A percentile compares a stretch with the other conserved stretches of the same genome.
Conservation (phyloP, 1,140 invertebrate species). For the Globodera rostochiensis region DNA sequence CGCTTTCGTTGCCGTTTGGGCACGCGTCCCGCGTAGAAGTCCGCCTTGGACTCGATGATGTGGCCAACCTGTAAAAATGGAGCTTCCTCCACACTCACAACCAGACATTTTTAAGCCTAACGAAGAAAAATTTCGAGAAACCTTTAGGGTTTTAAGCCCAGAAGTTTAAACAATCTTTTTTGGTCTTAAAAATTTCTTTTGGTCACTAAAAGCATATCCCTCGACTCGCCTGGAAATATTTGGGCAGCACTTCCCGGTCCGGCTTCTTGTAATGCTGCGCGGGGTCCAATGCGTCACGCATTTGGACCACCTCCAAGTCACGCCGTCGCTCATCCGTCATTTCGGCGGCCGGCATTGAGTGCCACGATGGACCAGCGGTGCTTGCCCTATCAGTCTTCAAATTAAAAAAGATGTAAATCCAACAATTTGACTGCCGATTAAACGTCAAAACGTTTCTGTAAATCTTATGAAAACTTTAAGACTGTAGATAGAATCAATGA, state of each 20-base stretch:
- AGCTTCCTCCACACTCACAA: neutral
- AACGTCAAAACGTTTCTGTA: no score
- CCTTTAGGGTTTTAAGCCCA: no score
- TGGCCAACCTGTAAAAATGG: constrained; percentile 68
- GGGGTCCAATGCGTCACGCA: constrained; percentile 86
- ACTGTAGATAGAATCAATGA: no score
- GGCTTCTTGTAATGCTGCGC: constrained; percentile 92
- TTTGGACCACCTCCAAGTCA: constrained; percentile 83
- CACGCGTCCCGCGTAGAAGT: constrained; percentile 74
- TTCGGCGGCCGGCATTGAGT: constrained; percentile 81
- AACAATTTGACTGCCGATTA: constrained; percentile 6
- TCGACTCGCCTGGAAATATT: constrained; percentile 76
- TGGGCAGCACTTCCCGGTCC: constrained; percentile 81
- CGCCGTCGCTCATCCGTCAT: constrained; percentile 82
- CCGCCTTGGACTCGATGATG: constrained; percentile 69
- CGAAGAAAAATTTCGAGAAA: no score
- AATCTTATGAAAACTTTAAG: no score
- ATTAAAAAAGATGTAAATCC: neutral
- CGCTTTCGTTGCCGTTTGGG: constrained; percentile 83
- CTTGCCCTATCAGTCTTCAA: constrained; percentile 71
- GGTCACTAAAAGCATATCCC: constrained; percentile 28
- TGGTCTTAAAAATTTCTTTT: constrained; percentile 43
- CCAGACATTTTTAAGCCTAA: neutral
- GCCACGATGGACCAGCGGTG: constrained; percentile 85
- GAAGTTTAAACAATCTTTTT: no score